Evolutionary conservation across 2,888 invertebrate species (phyloP).

Genomic region (Ommatoiulus sabulosus): DNA sequence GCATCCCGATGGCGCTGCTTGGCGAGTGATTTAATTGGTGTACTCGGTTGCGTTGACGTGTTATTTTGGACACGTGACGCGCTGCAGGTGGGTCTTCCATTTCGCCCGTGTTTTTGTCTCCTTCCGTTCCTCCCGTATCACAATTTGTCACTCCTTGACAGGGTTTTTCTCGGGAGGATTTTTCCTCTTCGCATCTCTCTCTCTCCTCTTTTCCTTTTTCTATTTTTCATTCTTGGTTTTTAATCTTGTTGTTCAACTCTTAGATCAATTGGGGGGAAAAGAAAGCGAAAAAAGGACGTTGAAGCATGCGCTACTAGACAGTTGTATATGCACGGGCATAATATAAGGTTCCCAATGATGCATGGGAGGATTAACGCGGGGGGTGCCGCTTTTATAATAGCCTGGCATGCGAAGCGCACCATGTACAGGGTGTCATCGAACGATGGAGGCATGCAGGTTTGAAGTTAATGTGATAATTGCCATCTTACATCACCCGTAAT

Average conservation of each 20-base stretch:
- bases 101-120: background rate
- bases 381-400: background rate
- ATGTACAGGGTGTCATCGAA: background rate
- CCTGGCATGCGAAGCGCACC: background rate
- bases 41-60: constrained; percentile 10
- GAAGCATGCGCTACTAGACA: constrained; percentile 19
- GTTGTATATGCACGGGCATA: background rate
- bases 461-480: no score
- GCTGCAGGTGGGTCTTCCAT: constrained; percentile 25
- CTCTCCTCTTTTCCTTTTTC: constrained; percentile 21
- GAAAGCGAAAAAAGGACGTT: constrained; percentile 49
- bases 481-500: no score
- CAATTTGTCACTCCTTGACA: constrained; percentile 23
- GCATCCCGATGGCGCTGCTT: constrained; percentile 11
- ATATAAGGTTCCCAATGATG: constrained; percentile 39
- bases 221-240: constrained; percentile 51
- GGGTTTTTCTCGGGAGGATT: constrained; percentile 45
- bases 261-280: constrained; percentile 42
- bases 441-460: background rate
- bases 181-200: constrained; percentile 1
- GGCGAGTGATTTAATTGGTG: constrained; percentile 10
- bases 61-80: constrained; percentile 18
- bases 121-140: background rate
- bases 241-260: constrained; percentile 50
- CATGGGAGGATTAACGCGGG: constrained; percentile 2